Base-by-base conservation (phyloP, 2,888 invertebrate species). In the Ellobium chinense region DNA sequence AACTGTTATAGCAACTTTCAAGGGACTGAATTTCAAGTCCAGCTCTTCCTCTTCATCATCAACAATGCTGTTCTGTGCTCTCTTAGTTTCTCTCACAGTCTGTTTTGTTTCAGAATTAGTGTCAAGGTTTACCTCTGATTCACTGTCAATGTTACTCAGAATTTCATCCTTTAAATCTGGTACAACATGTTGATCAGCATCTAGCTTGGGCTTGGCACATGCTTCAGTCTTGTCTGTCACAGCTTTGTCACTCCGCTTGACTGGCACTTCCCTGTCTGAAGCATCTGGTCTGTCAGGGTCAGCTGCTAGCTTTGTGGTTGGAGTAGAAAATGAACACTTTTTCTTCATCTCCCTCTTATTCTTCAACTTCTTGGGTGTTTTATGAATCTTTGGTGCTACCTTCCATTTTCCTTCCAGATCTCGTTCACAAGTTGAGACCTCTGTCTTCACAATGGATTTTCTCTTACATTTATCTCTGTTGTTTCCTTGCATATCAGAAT, bases 121-220 rank as follows among this genome's bases (percentile, higher is more conserved):
- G n/a, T n/a, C n/a, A n/a, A 46, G 18, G 9, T 46, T 46, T 46
- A 60, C 54, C 46, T 36, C 24, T 78, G 21, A 34, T 73, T 68
- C 56, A 65, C 66, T 81, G 12, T 63, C 54, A 31, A 2, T 21
- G 14, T 63, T 18, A 18, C 7, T 9, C 34, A 29, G 12, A 36
- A 56, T 36, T 46, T 56, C 74, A n/a, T 21, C 36, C n/a, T 34
- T 56, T 24, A 77, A 58, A 60, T 77, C 77, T 36, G 77, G 77
- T 9, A 77, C 77, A 34, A 77, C 29, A 56, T 77, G 77, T 34
- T 54, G 77, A 27, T 77, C 68, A 36, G 34, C n/a, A 29, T 68
- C 77, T 12, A 29, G 65, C 3, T 73, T 54, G 12, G 54, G 29
- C 34, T n/a, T 63, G 24, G 27, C n/a, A 4, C 18, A n/a, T 12